Conservation (phyloP, 2,113 vertebrate genomes). For the Sapayoa aenigma region DNA sequence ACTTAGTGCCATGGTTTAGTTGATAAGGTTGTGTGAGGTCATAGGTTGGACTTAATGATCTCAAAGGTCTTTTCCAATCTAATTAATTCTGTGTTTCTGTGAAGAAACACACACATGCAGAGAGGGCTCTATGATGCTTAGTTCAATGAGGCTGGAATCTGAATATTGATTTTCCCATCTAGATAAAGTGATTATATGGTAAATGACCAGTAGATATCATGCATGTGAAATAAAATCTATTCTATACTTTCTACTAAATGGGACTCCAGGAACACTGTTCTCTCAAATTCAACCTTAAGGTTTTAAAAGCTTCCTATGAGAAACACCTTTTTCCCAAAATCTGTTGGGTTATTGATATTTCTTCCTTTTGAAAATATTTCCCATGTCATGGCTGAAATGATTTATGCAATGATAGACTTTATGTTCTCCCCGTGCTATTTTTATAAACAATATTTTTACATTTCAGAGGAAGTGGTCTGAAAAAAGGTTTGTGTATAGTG, state of each 20-base stretch:
- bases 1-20: too few relatives aligned
- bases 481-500: neutral
- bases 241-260: neutral
- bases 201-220: neutral
- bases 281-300: neutral
- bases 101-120: neutral
- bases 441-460: conserved; percentile 5
- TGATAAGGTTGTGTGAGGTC: too few relatives aligned
- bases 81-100: too few relatives aligned
- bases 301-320: neutral
- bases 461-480: neutral
- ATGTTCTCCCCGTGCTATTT: neutral
- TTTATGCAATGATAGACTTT: conserved; percentile 10
- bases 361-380: conserved; percentile 47
- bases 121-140: neutral
- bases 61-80: too few relatives aligned
- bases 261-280: neutral
- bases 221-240: neutral
- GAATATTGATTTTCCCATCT: neutral
- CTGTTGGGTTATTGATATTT: neutral
- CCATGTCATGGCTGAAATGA: neutral
- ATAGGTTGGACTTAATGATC: too few relatives aligned
- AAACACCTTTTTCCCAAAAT: neutral
- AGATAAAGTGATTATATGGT: neutral
- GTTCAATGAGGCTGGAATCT: neutral